Base-by-base conservation (phyloP, 2,888 invertebrate species). In the Dichetophora obliterata region DNA sequence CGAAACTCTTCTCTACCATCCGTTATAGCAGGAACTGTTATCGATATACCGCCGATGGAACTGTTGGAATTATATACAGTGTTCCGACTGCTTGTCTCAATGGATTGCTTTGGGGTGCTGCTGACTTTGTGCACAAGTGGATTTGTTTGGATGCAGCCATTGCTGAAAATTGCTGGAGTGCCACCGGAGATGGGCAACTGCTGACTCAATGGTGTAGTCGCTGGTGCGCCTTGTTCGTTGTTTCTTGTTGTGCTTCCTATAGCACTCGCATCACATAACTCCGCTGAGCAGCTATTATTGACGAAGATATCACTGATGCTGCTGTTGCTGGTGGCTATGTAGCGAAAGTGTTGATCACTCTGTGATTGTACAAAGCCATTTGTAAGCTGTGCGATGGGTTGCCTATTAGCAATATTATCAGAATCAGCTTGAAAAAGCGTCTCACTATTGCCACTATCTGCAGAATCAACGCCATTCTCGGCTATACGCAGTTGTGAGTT, bases 221-320 rank as follows among this genome's bases (percentile, higher is more conserved):
- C 65, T 50, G 76, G 76, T 22, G 78, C 75, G 11, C 66, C 71
- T 43, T 59, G 27, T 34, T 69, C 63, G 54, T 34, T 52, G 48
- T 50, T 66, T 8, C 66, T 34, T 5, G 31, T 19, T 19, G 27
- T 9, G 11, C 34, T 16, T 43, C 24, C 63, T 68, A 57, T 80
- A 81, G 70, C 77, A 2, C 27, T 31, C 6, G 57, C 16, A 5
- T 57, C 80, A 9, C 77, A 24, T n/a, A 52, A 34, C 2, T 54
- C 79, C 5, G 83, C 86, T 66, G 82, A 81, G 78, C 86, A 88
- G 79, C 85, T 88, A 78, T 88, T 88, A 82, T 87, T 89, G 79
- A 87, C 85, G 82, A 88, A 89, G 68, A 88, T 89, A 84, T 89
- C 89, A 86, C 89, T 89, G 76, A 89, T 84, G 75, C 87, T 89